These are phyloP conservation scores for Gadopsis bispinosus DNA, from an alignment of 2,797 vertebrate genomes.

Conservation along the genomic window DNA sequence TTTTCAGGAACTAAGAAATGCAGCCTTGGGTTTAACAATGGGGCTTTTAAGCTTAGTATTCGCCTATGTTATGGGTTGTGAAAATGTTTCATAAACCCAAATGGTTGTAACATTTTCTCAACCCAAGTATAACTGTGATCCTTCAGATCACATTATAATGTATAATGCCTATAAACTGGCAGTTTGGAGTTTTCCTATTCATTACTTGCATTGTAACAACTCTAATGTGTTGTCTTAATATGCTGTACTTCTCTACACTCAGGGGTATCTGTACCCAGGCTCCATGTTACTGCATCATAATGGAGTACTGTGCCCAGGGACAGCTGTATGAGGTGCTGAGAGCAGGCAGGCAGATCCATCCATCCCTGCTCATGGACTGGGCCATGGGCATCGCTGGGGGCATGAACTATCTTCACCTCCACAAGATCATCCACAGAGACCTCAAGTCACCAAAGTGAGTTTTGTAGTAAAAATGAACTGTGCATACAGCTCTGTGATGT, in stretches of 20 bases:
- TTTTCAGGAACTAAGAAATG: not conserved
- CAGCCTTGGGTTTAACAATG: not conserved
- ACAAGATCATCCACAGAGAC: constrained; percentile 99
- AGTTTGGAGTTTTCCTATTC: not conserved
- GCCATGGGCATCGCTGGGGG: constrained; percentile 98
- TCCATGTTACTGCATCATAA: constrained; percentile 98
- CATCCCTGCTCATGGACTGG: constrained; percentile 96
- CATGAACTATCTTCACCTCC: constrained; percentile 98
- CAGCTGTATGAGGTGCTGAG: constrained; percentile 97
- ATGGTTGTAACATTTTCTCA: not conserved
- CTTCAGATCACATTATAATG: too few relatives aligned
- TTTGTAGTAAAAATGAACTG: not conserved
- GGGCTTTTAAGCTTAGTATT: not conserved
- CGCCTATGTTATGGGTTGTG: not conserved
- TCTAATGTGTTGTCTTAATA: not conserved
- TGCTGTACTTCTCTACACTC: constrained; percentile 27
- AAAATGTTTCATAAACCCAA: not conserved
- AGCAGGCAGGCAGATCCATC: constrained; percentile 94
- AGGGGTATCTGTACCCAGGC: constrained; percentile 98
- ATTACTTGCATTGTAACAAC: not conserved
- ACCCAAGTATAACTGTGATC: not conserved
- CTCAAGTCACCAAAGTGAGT: constrained; percentile 98
- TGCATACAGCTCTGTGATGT: not conserved
- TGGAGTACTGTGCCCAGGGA: constrained; percentile 99
- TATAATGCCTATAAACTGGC: not conserved